Evolutionary conservation across 1,140 invertebrate genomes (phyloP).

Genomic region (Hycleus phaleratus): DNA sequence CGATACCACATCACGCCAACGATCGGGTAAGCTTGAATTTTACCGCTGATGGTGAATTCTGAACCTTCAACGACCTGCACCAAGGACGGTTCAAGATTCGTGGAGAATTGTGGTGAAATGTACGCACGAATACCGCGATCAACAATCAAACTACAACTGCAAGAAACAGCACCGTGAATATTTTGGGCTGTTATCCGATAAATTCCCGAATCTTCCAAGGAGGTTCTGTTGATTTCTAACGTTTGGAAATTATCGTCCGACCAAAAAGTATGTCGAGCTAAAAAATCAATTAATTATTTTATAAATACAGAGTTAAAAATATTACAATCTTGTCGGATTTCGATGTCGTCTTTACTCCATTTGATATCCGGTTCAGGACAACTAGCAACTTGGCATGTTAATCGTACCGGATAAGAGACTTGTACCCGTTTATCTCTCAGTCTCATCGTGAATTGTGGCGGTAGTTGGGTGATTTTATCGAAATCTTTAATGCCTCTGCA

Average conservation of each 20-base stretch:
- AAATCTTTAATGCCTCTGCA: constrained; percentile 32
- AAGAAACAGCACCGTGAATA: constrained; percentile 73
- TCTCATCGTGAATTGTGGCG: constrained; percentile 83
- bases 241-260: constrained; percentile 70
- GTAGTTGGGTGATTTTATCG: constrained; percentile 31
- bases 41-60: constrained; percentile 60
- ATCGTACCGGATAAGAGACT: constrained; percentile 70
- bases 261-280: constrained; percentile 53
- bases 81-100: constrained; percentile 55
- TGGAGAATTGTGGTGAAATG: constrained; percentile 67
- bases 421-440: constrained; percentile 75
- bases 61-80: constrained; percentile 50
- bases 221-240: constrained; percentile 71
- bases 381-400: constrained; percentile 80
- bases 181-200: constrained; percentile 78
- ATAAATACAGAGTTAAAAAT: not conserved
- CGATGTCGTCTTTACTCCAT: constrained; percentile 71
- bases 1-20: constrained; percentile 74
- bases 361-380: constrained; percentile 62
- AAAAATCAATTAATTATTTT: not conserved
- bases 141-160: constrained; percentile 70
- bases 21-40: constrained; percentile 72
- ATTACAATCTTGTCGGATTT: constrained; percentile 49
- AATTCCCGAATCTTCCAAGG: constrained; percentile 69
- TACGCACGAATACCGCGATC: constrained; percentile 78